Evolutionary conservation across 2,797 vertebrate species (phyloP), one percentile per base, ranked within the genome.

Genomic region (Pangasius macronema): DNA sequence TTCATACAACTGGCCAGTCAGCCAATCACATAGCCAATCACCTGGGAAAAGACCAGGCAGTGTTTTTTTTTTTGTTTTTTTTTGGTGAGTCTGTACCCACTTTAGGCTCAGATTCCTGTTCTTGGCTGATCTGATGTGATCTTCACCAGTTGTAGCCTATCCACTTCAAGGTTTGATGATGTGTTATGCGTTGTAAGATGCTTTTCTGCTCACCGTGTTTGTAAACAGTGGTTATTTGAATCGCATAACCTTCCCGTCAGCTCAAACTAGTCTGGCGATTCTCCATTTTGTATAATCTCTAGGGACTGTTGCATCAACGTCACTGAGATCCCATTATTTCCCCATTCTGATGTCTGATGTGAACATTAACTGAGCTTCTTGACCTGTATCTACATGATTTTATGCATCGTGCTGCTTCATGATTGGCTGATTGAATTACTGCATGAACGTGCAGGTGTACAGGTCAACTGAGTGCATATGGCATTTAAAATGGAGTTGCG

Each of bases 401-500:
- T 33, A 22, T 51, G 81, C n/a, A 13, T n/a, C 16, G 6, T 3
- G 1, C n/a, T 67, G 42, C 46, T 68, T n/a, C n/a, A 1, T 51
- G 61, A 83, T 83, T 83, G 82, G 65, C 30, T 83, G 63, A 68
- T 68, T 82, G 36, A 16, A 10, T 22, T 57, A 36, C 8, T 30
- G 11, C 55, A 27, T 65, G 39, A 46, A 82, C 4, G 27, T 65
- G 46, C 65, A 83, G 65, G 63, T 55, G 46, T 68, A 68, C 46
- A 68, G n/a, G 9, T 53, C 49, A n/a, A n/a, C 0, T 36, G 46
- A 68, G 5, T 36, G 63, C 90, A 80, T 68, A 79, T 91, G 61
- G 93, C 91, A 92, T 88, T 91, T 88, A 49, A 88, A 86, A 90
- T 88, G 82, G 87, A 85, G 87, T 88, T 79, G 89, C 79, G 84